These are phyloP conservation scores for Okamejei kenojei DNA, from an alignment of 2,797 vertebrate species.

Conservation along the genomic window DNA sequence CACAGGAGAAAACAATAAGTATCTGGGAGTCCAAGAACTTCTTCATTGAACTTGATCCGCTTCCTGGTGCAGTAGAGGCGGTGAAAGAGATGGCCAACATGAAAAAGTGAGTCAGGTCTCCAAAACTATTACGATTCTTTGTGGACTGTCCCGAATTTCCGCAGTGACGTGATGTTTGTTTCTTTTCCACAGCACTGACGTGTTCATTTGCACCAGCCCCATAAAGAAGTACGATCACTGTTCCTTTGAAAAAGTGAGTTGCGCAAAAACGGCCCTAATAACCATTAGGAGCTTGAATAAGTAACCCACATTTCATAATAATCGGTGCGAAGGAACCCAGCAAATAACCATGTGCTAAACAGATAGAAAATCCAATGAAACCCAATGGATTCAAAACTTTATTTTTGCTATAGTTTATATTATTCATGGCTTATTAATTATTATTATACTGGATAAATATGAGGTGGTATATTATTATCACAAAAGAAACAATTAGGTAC, in stretches of 20 bases:
- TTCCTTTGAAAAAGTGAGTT: conserved; percentile 82
- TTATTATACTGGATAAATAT: neutral
- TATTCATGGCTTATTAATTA: no score
- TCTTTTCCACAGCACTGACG: conserved; percentile 71
- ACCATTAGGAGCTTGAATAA: neutral
- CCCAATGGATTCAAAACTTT: neutral
- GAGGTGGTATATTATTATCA: neutral
- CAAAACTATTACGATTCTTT: neutral
- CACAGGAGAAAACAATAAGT: conserved; percentile 83
- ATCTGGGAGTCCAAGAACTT: conserved; percentile 94
- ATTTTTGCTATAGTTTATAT: neutral
- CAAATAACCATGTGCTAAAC: neutral
- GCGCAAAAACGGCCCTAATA: neutral
- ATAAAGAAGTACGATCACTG: conserved; percentile 82
- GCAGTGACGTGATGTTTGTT: conserved; percentile 22
- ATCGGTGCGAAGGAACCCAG: neutral
- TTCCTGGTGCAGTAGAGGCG: conserved; percentile 82
- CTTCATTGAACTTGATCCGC: conserved; percentile 81
- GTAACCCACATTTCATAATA: neutral
- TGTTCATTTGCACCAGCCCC: conserved; percentile 93
- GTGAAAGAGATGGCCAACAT: conserved; percentile 83
- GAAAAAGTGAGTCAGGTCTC: conserved; percentile 67
- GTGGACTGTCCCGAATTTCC: neutral
- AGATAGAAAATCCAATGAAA: neutral
- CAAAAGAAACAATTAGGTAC: no score